Evolutionary conservation across 2,113 vertebrate species (phyloP), one percentile per base, ranked within the genome.

Genomic region (Poecilia latipinna): DNA sequence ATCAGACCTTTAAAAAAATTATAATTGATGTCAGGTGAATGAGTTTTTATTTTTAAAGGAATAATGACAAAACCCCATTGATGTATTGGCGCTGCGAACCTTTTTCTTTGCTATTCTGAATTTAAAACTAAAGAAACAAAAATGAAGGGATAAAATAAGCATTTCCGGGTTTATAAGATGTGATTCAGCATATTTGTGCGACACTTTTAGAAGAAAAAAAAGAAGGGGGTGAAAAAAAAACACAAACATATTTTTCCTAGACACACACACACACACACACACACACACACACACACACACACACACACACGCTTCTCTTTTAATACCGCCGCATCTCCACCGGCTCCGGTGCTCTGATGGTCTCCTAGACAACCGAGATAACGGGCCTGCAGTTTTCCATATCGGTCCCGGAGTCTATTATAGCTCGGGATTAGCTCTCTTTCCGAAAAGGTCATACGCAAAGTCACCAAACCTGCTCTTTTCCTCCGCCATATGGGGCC

Each of bases 361-460:
- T 99, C 95, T 95, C 97, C 96, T 95, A 95, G 96, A 96, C 94
- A 96, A 98, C 97, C 67, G 91, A 96, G 97, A 99, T 97, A 98
- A 97, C 95, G 94, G 94, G 93, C 95, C 97, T 95, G 96, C 96
- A 96, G 96, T 97, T 97, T 97, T 96, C 96, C 97, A 97, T 97
- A 96, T 97, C 96, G 96, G 95, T 95, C 94, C 92, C 88, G 93
- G 96, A 96, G 96, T 96, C 96, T 96, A 97, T 98, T 97, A 97
- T 97, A 96, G 95, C 92, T 94, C 94, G 93, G 97, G 97, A 98
- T 98, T 98, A 98, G 96, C 96, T 97, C 96, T 95, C 95, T 96
- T 95, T 95, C 95, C 94, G 93, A 95, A 97, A 97, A 98, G 97
- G 97, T 98, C 97, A 97, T 94, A 95, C 95, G 95, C 97, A 98